Evolutionary conservation across 2,888 invertebrate species (phyloP), one percentile per base, ranked within the genome.

Genomic region (Nomada fabriciana): DNA sequence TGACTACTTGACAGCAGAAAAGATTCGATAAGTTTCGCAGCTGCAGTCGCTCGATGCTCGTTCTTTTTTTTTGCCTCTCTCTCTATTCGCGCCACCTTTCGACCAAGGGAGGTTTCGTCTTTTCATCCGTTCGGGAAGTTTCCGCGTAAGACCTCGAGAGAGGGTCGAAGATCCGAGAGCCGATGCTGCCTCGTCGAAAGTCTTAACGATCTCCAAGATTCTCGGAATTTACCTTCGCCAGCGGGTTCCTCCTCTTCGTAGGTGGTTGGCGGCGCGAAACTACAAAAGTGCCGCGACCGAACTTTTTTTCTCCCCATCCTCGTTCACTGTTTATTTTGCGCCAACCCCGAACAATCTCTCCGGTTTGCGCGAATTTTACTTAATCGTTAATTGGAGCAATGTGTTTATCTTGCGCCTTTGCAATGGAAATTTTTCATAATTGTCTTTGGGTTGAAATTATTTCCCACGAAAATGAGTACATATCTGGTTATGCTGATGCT

Each of bases 1-100:
- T 86, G 86, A 88, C 84, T 84, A 87, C 82, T 88, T 78, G 84
- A 84, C 80, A 76, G 74, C 79, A 70, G 78, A 84, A 86, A 79
- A 87, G 83, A 83, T 85, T 83, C 71, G 71, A 77, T 73, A 80
- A 87, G 77, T 87, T 82, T 76, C 78, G 85, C 83, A 80, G 85
- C 85, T 77, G 87, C 76, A 68, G 74, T 76, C 75, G 63, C 18
- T 36, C 59, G 61, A 67, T 52, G 29, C 52, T 57, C 65, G 68
- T 43, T 71, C 42, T 71, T 70, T 80, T 76, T 72, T 36, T 63
- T n/a, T 65, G 18, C n/a, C 23, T 15, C 13, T 42, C 53, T 7
- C 20, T 1, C 4, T 43, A 18, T 18, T 47, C 4, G 29, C 29
- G 36, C 23, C 60, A 47, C 53, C 43, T 65, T 13, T 18, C 52